These are phyloP conservation scores for Drosophila oshimai DNA, from an alignment of 1,140 invertebrate species.

Conservation along the genomic window DNA sequence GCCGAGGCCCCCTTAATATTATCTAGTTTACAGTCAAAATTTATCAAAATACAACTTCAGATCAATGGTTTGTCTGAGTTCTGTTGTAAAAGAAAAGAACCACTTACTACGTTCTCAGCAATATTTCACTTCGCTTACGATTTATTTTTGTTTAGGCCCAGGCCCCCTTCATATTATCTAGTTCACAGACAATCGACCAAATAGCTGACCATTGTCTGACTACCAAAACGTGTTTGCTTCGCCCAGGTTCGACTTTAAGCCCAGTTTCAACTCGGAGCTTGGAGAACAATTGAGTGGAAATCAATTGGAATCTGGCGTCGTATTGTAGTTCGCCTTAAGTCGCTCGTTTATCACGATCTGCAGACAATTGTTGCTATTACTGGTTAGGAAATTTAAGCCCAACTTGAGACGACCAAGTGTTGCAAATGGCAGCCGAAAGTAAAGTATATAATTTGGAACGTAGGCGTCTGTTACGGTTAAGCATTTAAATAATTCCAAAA, in stretches of 20 bases:
- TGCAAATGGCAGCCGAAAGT: slow-evolving; percentile 37
- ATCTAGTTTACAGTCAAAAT: too few relatives aligned
- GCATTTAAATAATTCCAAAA: slow-evolving; percentile 42
- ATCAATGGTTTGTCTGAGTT: too few relatives aligned
- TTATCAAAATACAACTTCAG: too few relatives aligned
- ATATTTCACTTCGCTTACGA: slow-evolving; percentile 5
- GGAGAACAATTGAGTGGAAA: slow-evolving; percentile 62
- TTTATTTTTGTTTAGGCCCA: background rate
- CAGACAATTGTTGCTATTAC: slow-evolving; percentile 58
- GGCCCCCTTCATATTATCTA: slow-evolving; percentile 33
- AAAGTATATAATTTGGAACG: slow-evolving; percentile 45
- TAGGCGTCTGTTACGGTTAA: slow-evolving; percentile 54
- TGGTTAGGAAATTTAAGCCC: slow-evolving; percentile 44
- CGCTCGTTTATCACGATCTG: slow-evolving; percentile 70
- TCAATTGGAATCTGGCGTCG: slow-evolving; percentile 45
- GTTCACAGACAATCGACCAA: slow-evolving; percentile 45
- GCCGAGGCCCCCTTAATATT: too few relatives aligned
- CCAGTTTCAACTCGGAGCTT: background rate
- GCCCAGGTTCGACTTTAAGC: slow-evolving; percentile 21
- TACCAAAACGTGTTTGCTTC: slow-evolving; percentile 64
- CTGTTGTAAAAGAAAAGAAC: too few relatives aligned
- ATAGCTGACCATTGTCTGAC: slow-evolving; percentile 57
- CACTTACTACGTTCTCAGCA: slow-evolving; percentile 19
- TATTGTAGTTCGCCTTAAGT: slow-evolving; percentile 25
- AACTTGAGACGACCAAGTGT: slow-evolving; percentile 20